Evolutionary conservation across 2,888 invertebrate species (phyloP).

Genomic region (Melinopterus prodromus): DNA sequence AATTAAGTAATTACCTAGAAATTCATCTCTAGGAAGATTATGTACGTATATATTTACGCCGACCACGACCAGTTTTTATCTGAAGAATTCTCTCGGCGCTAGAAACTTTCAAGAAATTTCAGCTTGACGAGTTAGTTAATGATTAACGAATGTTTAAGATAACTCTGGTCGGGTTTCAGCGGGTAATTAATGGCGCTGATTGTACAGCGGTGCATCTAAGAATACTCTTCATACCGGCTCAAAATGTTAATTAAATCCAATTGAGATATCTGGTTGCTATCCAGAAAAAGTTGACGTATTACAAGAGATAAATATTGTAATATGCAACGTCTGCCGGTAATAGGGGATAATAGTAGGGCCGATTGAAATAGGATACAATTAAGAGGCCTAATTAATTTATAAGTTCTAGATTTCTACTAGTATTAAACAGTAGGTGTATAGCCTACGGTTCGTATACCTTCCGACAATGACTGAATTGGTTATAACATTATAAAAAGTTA

Average conservation of each 20-base stretch:
- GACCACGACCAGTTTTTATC: background rate
- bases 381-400: background rate
- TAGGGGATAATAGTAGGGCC: background rate
- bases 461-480: no score
- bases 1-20: background rate
- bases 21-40: background rate
- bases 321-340: background rate
- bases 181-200: background rate
- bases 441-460: no score
- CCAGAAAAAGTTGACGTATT: background rate
- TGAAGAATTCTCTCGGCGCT: background rate
- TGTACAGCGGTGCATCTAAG: background rate
- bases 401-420: background rate
- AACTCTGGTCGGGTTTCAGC: background rate
- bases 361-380: background rate
- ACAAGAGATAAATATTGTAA: conserved; percentile 4
- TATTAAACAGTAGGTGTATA: no score
- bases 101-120: background rate
- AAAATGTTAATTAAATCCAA: background rate
- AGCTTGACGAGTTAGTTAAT: background rate
- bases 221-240: background rate
- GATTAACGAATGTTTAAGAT: background rate
- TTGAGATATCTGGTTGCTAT: background rate
- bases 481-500: no score
- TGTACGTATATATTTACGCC: background rate